Evolutionary conservation across 2,113 vertebrate genomes (phyloP).

Genomic region (Sula dactylatra): DNA sequence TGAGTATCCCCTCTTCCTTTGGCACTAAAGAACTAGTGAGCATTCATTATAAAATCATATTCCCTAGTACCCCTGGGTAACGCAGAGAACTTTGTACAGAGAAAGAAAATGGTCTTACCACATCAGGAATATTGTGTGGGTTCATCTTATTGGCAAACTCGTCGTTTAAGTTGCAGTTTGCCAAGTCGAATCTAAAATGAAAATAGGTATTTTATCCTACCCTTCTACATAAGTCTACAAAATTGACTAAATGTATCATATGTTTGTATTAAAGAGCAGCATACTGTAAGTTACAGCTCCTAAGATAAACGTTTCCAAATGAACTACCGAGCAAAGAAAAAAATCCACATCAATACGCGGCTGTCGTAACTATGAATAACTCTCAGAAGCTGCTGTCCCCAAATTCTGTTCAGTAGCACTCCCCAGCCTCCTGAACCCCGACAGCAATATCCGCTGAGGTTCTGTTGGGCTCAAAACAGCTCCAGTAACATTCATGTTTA

Average conservation of each 20-base stretch:
- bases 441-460: neutral
- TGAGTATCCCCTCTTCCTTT: neutral
- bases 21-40: neutral
- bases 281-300: neutral
- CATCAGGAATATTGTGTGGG: slow-evolving; percentile 87
- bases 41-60: neutral
- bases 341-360: neutral
- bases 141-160: slow-evolving; percentile 96
- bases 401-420: neutral
- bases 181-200: slow-evolving; percentile 87
- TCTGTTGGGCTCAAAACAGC: neutral
- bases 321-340: neutral
- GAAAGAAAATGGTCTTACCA: slow-evolving; percentile 78
- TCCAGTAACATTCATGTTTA: neutral
- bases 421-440: neutral
- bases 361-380: accelerated
- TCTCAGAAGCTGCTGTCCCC: neutral
- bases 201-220: neutral
- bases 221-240: neutral
- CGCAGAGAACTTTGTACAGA: neutral
- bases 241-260: accelerated
- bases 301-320: neutral
- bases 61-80: neutral
- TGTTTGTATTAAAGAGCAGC: neutral
- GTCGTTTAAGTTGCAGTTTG: slow-evolving; percentile 94